These are phyloP conservation scores for Xanthorhoe spadicearia DNA, from an alignment of 2,888 invertebrate species.

Conservation along the genomic window DNA sequence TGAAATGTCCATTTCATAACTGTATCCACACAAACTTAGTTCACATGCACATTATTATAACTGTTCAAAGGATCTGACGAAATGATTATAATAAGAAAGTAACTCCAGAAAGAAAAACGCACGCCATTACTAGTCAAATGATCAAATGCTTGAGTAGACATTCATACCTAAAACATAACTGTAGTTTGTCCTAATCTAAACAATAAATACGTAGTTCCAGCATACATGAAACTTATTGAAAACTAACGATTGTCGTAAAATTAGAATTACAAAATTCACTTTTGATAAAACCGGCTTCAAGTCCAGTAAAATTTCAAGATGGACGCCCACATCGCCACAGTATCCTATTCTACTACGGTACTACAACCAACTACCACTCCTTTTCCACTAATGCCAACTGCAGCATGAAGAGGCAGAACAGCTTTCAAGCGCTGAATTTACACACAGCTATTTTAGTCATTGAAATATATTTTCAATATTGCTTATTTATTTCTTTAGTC, in stretches of 20 bases:
- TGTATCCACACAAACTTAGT: constrained; percentile 51
- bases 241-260: constrained; percentile 76
- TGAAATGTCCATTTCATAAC: constrained; percentile 44
- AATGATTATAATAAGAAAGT: constrained; percentile 82
- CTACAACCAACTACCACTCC: constrained; percentile 45
- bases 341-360: constrained; percentile 30
- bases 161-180: constrained; percentile 91
- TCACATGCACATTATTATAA: constrained; percentile 54
- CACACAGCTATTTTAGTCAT: too few relatives aligned
- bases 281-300: constrained; percentile 89
- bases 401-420: constrained; percentile 9
- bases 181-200: constrained; percentile 85
- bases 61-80: constrained; percentile 65
- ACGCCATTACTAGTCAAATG: constrained; percentile 87
- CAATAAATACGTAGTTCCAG: constrained; percentile 69
- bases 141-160: constrained; percentile 77
- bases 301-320: constrained; percentile 90
- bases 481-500: too few relatives aligned
- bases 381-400: constrained; percentile 44
- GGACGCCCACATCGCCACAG: constrained; percentile 87
- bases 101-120: constrained; percentile 86
- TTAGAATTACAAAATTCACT: constrained; percentile 80
- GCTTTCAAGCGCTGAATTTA: constrained; percentile 32
- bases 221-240: constrained; percentile 79
- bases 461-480: too few relatives aligned